Evolutionary conservation across 2,888 invertebrate species (phyloP), one percentile per base, ranked within the genome.

Genomic region (Drosophila mimica): DNA sequence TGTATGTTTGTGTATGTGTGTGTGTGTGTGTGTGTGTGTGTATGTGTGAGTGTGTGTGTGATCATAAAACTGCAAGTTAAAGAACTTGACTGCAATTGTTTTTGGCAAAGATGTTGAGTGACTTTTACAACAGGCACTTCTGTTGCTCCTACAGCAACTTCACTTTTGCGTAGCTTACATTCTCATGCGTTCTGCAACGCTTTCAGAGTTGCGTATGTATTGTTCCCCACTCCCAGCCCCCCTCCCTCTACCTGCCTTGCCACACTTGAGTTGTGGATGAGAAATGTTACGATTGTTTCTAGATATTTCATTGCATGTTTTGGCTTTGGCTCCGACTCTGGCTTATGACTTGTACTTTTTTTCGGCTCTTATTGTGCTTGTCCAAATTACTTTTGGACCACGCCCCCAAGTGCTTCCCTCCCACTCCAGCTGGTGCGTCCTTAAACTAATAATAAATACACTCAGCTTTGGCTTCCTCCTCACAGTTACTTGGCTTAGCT

Each of bases 71-170:
- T 88, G 87, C 89, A 90, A 82, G 87, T 88, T 90, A 82, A 88
- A 86, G 87, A 83, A 88, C 90, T 87, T 83, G 90, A 88, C 89
- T 90, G 87, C 87, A 90, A 87, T 87, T 87, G 89, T 88, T 90
- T 83, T 74, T 76, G 81, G 83, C 78, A 80, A 87, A 84, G 82
- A 88, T 65, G 89, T 80, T 84, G 82, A 88, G 89, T 88, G 90
- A 88, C 90, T 86, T 89, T 89, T 86, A 82, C 88, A 88, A 76
- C 86, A 81, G 65, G 40, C 36, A 64, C 58, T 64, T n/a, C 66
- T 33, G 7, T 34, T 33, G n/a, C 66, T 7, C 25, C 17, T 1
- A 13, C 53, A 33, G 9, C 40, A 15, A 28, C 49, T 57, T 15
- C 48, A 9, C 15, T 20, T 20, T 20, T 31, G n/a, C 17, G 28